Evolutionary conservation across 2,797 vertebrate species (phyloP).

Genomic region (Neosilurus hyrtlii): DNA sequence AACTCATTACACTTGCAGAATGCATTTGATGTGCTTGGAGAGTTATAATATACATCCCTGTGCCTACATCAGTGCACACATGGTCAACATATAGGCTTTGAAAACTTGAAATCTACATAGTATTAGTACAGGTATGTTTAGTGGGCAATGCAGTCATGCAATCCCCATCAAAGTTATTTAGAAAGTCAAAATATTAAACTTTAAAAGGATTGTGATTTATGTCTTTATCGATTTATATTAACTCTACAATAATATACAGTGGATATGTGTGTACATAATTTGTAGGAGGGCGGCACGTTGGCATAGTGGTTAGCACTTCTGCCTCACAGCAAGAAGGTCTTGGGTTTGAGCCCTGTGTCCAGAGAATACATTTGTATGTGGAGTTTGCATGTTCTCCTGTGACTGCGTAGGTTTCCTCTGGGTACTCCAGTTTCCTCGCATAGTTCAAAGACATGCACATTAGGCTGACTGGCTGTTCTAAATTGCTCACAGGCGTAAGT

Average conservation of each 20-base stretch:
- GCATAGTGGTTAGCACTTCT: no score
- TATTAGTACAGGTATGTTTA: not conserved
- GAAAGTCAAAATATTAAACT: not conserved
- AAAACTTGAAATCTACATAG: not conserved
- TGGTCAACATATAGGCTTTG: not conserved
- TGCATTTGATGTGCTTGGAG: not conserved
- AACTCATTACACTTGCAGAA: not conserved
- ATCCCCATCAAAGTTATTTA: not conserved
- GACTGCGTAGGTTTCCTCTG: no score
- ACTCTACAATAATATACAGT: not conserved
- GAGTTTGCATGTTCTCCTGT: no score
- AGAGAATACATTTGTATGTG: no score
- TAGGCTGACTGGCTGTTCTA: no score
- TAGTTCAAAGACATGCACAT: no score
- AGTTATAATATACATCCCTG: not conserved
- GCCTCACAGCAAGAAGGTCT: no score
- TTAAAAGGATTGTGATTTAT: not conserved
- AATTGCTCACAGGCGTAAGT: no score
- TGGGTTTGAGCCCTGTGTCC: no score
- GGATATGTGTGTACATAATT: not conserved
- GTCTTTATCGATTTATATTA: not conserved
- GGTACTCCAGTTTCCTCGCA: no score
- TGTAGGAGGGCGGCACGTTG: not conserved
- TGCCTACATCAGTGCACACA: not conserved
- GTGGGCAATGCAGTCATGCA: not conserved